phyloP scores from a whole-genome alignment of 37 sponge, comb jelly and placozoan genomes.

The Tethya wilhelma region DNA sequence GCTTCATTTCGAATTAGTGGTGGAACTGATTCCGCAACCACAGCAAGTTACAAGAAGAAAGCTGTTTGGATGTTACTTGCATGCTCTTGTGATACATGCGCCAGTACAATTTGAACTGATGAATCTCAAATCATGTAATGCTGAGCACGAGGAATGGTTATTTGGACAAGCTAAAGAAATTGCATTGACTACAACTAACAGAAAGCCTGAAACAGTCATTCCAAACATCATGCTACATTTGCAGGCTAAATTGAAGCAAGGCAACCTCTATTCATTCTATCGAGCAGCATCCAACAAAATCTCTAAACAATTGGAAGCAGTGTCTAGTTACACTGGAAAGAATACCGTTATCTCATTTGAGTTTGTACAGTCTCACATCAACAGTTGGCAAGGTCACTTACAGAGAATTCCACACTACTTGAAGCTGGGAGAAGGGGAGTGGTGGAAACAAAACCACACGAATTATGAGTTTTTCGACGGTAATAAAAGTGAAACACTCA shows the following conservation, averaged over 20 bases:
- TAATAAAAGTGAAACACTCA: not conserved
- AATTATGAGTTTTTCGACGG: slow-evolving; percentile 21
- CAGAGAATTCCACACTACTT: slow-evolving; percentile 9
- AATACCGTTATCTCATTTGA: not conserved
- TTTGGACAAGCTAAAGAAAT: slow-evolving; percentile 28
- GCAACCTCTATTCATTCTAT: not conserved
- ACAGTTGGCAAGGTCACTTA: slow-evolving; percentile 13
- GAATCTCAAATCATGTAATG: slow-evolving; percentile 2
- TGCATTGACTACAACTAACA: slow-evolving; percentile 1
- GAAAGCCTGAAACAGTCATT: slow-evolving; percentile 4
- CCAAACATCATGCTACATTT: slow-evolving; percentile 25
- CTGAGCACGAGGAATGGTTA: slow-evolving; percentile 21
- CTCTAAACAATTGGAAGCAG: not conserved
- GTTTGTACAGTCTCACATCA: not conserved
- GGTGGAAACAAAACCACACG: too few species aligned
- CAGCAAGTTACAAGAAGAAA: not conserved
- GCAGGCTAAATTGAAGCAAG: slow-evolving; percentile 1
- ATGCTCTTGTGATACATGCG: slow-evolving; percentile 11
- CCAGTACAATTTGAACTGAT: slow-evolving; percentile 13
- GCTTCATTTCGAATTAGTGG: slow-evolving; percentile 2
- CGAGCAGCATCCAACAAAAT: not conserved
- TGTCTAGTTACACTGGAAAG: not conserved
- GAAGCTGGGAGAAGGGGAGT: not conserved
- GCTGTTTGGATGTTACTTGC: slow-evolving; percentile 24
- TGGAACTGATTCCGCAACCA: not conserved